A percentile compares a stretch with the other conserved stretches of the same genome.
These are phyloP conservation scores for Trochalopteron elliotii DNA, from an alignment of 2,113 vertebrate genomes.

Conservation along the genomic window DNA sequence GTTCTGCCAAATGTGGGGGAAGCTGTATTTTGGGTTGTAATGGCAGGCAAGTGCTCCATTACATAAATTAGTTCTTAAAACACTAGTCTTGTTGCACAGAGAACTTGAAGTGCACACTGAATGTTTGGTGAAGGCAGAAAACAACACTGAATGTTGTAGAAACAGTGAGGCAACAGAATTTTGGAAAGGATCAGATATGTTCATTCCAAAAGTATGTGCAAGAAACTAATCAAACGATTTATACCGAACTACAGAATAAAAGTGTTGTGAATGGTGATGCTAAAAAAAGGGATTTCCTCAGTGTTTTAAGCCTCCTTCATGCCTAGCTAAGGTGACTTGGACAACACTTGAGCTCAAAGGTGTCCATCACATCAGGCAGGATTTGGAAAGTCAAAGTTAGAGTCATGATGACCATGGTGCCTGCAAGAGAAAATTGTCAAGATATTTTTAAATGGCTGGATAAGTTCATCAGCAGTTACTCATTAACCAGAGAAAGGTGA, in stretches of 20 bases:
- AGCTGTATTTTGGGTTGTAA: background rate
- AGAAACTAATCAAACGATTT: background rate
- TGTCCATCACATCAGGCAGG: background rate
- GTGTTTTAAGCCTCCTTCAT: background rate
- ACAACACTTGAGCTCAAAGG: background rate
- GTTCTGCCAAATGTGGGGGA: background rate
- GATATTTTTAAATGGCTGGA: background rate
- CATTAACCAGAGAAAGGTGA: background rate
- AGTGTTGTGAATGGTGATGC: rapidly evolving
- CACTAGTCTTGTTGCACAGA: background rate
- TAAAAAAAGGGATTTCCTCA: background rate
- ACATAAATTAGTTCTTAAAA: background rate
- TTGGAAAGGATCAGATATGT: background rate
- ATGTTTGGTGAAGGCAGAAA: background rate
- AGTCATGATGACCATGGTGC: background rate
- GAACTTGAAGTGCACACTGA: background rate
- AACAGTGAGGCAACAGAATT: background rate
- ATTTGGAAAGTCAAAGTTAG: background rate
- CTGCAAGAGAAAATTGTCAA: background rate
- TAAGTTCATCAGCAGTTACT: background rate
- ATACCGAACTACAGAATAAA: background rate
- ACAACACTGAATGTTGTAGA: background rate
- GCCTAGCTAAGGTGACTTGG: background rate
- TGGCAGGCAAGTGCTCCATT: background rate
- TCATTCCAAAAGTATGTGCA: background rate